Percentiles rank a stretch among this genome's conserved stretches.
These are phyloP conservation scores for Craniophora ligustri DNA, from an alignment of 2,888 invertebrate species.

Conservation along the genomic window DNA sequence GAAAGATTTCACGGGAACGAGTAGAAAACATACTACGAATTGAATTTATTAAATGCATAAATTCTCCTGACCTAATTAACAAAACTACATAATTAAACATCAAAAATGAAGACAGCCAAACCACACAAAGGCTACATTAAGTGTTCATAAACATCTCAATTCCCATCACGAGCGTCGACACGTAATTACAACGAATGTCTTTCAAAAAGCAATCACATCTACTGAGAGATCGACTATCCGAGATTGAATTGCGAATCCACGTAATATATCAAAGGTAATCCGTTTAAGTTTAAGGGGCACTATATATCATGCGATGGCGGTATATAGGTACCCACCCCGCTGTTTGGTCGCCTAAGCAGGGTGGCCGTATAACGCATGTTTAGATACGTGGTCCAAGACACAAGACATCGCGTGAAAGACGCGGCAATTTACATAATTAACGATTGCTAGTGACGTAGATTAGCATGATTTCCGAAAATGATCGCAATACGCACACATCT, in stretches of 20 bases:
- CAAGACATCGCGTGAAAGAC: constrained; percentile 11
- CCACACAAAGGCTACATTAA: neutral
- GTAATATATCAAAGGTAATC: constrained; percentile 89
- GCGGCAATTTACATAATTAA: neutral
- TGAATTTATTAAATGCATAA: no score
- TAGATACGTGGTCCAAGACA: constrained; percentile 62
- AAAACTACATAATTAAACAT: neutral
- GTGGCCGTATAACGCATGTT: constrained; percentile 80
- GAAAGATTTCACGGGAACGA: no score
- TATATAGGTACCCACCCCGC: constrained; percentile 78
- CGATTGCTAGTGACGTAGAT: no score
- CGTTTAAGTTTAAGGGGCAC: constrained; percentile 87
- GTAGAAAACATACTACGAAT: no score
- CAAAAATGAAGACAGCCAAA: neutral
- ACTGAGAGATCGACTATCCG: constrained; percentile 80
- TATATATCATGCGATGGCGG: constrained; percentile 83
- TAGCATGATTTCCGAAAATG: no score
- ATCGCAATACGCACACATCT: no score
- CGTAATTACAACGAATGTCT: constrained; percentile 70
- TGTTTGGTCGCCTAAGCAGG: constrained; percentile 86
- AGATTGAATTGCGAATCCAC: constrained; percentile 86
- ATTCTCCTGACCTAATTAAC: neutral
- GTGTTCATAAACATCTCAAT: constrained; percentile 17
- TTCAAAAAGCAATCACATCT: constrained; percentile 81
- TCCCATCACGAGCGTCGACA: constrained; percentile 25